Percentiles rank a stretch among this genome's conserved stretches.
phyloP scores from a whole-genome alignment of 2,888 invertebrate genomes.

The Melangyna quadrimaculata region DNA sequence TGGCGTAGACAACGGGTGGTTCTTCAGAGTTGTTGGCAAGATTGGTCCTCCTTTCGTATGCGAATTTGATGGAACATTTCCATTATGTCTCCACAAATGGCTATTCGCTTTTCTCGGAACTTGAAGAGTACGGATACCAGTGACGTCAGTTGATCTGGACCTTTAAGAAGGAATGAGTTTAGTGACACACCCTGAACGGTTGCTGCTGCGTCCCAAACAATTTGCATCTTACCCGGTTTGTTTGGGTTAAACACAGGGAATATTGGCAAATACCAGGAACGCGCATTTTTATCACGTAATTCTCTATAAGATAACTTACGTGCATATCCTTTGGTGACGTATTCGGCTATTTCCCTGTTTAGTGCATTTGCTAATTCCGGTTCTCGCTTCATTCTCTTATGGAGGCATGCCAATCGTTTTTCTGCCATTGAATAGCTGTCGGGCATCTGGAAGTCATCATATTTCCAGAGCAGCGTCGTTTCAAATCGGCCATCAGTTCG shows the following conservation, averaged over 20 bases:
- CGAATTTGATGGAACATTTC: too few relatives aligned
- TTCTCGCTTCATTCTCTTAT: not conserved
- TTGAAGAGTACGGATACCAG: too few relatives aligned
- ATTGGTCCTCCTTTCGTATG: not conserved
- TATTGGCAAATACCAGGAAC: not conserved
- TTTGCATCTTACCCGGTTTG: not conserved
- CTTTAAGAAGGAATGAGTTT: too few relatives aligned
- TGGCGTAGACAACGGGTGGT: not conserved
- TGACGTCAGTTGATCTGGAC: too few relatives aligned
- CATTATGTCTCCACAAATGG: too few relatives aligned
- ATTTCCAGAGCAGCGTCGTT: too few relatives aligned
- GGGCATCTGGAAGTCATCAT: too few relatives aligned
- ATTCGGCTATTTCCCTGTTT: not conserved
- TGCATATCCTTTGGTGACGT: not conserved
- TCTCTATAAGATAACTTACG: not conserved
- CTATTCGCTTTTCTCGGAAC: too few relatives aligned
- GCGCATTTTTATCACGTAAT: not conserved
- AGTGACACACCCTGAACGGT: too few relatives aligned
- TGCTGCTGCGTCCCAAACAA: too few relatives aligned
- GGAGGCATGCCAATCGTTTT: not conserved
- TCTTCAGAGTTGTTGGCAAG: not conserved
- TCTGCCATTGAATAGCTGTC: too few relatives aligned
- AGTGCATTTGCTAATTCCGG: not conserved
- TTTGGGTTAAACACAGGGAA: slow-evolving; percentile 4
- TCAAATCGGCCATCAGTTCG: too few relatives aligned